Evolutionary conservation across 2,113 vertebrate genomes (phyloP).

Genomic region (Mixornis gularis): DNA sequence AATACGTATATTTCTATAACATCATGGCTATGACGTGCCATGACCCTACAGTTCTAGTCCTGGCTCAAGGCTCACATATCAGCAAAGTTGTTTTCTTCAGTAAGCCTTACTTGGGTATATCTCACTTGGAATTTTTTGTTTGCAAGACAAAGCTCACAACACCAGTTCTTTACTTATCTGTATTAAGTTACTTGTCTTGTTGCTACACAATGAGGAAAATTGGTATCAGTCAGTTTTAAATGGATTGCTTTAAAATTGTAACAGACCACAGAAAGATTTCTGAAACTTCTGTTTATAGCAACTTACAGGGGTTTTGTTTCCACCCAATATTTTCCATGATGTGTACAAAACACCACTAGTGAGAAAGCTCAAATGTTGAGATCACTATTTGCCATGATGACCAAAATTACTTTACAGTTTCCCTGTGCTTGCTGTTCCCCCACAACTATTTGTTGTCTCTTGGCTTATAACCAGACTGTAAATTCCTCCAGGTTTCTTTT

Average conservation of each 20-base stretch:
- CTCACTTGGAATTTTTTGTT: neutral
- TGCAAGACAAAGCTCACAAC: neutral
- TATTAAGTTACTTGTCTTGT: neutral
- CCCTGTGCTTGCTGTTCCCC: neutral
- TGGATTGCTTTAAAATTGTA: neutral
- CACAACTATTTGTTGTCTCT: neutral
- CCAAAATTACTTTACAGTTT: neutral
- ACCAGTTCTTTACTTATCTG: neutral
- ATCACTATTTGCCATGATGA: conserved; percentile 1
- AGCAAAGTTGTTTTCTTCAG: neutral
- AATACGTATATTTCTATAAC: neutral
- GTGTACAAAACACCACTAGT: neutral
- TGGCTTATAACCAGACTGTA: neutral
- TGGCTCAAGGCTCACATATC: neutral
- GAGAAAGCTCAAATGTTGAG: conserved; percentile 8
- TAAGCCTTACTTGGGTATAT: neutral
- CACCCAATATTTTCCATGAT: conserved; percentile 27
- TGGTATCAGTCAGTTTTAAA: conserved; percentile 11
- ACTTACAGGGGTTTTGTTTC: conserved; percentile 22
- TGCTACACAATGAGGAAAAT: conserved; percentile 14
- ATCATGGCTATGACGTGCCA: neutral
- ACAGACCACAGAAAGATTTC: conserved; percentile 32
- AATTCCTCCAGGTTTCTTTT: neutral
- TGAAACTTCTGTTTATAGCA: neutral
- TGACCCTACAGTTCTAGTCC: neutral